Evolutionary conservation across 2,797 vertebrate genomes (phyloP).

Genomic region (Tympanoctomys barrerae): DNA sequence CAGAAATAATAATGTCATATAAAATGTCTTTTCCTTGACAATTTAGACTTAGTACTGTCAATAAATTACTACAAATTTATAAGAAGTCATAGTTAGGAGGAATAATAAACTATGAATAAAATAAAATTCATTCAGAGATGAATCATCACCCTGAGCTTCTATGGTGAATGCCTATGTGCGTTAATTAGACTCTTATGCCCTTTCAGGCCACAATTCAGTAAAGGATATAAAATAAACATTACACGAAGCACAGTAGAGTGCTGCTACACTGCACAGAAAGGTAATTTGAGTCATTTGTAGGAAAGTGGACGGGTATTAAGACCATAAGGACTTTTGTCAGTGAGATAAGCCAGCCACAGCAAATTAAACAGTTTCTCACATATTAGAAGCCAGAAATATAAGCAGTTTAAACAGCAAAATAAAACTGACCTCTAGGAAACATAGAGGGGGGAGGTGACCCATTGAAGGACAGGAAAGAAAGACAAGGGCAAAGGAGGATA

Average conservation of each 20-base stretch:
- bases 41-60: not conserved
- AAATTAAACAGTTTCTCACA: not conserved
- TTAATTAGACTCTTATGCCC: not conserved
- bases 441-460: not conserved
- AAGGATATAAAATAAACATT: not conserved
- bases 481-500: not conserved
- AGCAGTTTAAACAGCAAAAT: not conserved
- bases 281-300: not conserved
- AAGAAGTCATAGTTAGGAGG: not conserved
- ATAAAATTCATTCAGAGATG: not conserved
- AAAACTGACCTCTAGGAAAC: not conserved
- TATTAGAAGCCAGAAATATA: not conserved
- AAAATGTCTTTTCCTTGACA: not conserved
- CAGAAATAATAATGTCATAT: not conserved
- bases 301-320: not conserved
- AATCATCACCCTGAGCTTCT: not conserved
- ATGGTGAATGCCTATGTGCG: not conserved
- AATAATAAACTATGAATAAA: constrained; percentile 26
- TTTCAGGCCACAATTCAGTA: not conserved
- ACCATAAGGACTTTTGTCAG: not conserved
- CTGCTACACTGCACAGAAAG: not conserved
- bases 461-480: not conserved
- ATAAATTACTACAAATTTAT: not conserved
- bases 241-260: not conserved
- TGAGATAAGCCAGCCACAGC: not conserved